These are phyloP conservation scores for Nasonovia ribisnigri DNA, from an alignment of 2,888 invertebrate genomes.

Conservation along the genomic window DNA sequence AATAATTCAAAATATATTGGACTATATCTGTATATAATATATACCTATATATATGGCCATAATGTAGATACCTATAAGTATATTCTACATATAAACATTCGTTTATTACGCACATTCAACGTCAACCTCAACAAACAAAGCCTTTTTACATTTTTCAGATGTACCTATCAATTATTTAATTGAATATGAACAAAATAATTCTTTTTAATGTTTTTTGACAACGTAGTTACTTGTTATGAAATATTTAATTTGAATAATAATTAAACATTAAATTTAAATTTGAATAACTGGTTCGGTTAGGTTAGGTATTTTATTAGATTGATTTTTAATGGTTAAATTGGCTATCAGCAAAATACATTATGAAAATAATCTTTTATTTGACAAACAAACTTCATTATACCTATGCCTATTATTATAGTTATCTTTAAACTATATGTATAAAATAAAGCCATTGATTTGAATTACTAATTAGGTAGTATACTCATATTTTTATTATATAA, in stretches of 20 bases:
- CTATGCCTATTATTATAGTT: not conserved
- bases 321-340: not conserved
- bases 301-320: not conserved
- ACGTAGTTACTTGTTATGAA: not conserved
- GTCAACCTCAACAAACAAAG: not conserved
- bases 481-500: not conserved
- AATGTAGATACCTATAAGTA: not conserved
- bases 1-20: not conserved
- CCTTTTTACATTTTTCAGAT: not conserved
- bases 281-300: slow-evolving; percentile 35
- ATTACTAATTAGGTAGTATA: not conserved
- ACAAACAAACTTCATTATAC: not conserved
- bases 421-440: not conserved
- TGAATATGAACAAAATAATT: not conserved
- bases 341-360: not conserved
- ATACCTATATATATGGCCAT: not conserved
- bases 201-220: not conserved
- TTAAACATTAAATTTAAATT: not conserved
- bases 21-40: not conserved
- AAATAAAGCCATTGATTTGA: not conserved
- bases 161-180: not conserved
- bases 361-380: not conserved
- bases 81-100: not conserved
- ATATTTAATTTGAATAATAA: slow-evolving; percentile 30
- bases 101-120: not conserved